Conservation (phyloP, 2,888 invertebrate genomes). For the Cosmia pyralina region DNA sequence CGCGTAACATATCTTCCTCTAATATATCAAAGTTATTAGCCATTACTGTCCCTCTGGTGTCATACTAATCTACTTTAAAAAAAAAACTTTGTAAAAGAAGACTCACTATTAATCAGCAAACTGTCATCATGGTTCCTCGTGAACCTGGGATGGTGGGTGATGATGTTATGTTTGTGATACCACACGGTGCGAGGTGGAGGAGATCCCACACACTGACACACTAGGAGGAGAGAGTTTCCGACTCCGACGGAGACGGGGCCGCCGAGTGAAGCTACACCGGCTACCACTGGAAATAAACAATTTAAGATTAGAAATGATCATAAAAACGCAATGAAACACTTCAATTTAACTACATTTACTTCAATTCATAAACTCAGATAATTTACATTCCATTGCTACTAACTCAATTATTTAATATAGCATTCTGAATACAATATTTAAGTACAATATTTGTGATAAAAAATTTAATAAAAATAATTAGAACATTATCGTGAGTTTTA, state of each 20-base stretch:
- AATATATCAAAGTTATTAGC: too few relatives aligned
- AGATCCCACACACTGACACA: conserved; percentile 80
- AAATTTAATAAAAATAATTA: not conserved
- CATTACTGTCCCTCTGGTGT: too few relatives aligned
- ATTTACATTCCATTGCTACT: not conserved
- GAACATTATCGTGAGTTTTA: not conserved
- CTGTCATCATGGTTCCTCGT: conserved; percentile 85
- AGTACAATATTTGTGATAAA: not conserved
- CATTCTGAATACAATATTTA: not conserved
- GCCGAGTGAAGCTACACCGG: conserved; percentile 91
- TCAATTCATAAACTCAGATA: not conserved
- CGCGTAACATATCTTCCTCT: too few relatives aligned
- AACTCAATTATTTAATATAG: not conserved
- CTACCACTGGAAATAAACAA: conserved; percentile 85
- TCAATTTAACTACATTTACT: not conserved
- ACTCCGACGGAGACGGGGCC: conserved; percentile 79
- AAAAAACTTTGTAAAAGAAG: not conserved
- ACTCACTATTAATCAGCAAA: conserved; percentile 84
- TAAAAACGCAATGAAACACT: not conserved
- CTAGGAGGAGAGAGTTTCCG: conserved; percentile 79
- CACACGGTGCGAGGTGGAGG: conserved; percentile 85
- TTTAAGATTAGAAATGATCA: not conserved
- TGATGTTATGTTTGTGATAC: conserved; percentile 86
- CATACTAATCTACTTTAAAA: too few relatives aligned
- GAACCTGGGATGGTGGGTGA: conserved; percentile 85